A percentile compares a stretch with the other conserved stretches of the same genome.
These are phyloP conservation scores for Lerista edwardsae DNA, from an alignment of 2,797 vertebrate species.

Conservation along the genomic window DNA sequence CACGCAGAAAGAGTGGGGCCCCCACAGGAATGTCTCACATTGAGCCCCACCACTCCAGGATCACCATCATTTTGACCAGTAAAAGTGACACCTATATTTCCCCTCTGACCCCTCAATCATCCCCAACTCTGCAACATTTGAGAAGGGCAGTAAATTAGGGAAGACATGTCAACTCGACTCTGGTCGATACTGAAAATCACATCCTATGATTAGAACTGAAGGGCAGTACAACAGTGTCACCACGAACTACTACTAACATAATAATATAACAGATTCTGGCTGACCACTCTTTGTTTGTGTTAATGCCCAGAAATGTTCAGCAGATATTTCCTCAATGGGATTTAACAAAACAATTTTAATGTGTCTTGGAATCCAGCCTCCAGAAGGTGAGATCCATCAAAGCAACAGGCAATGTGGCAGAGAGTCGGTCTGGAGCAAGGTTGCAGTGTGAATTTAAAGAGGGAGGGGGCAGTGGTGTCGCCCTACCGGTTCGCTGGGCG, in stretches of 20 bases:
- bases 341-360: neutral
- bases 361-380: neutral
- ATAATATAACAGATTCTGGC: neutral
- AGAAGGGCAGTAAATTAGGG: too few relatives aligned
- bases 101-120: too few relatives aligned
- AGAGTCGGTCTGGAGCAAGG: neutral
- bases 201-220: neutral
- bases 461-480: too few relatives aligned
- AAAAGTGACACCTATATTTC: too few relatives aligned
- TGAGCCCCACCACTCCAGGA: too few relatives aligned
- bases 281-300: neutral
- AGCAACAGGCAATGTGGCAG: neutral
- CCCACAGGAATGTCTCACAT: too few relatives aligned
- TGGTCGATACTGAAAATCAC: too few relatives aligned
- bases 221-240: neutral
- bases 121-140: too few relatives aligned
- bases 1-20: too few relatives aligned
- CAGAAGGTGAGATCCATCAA: neutral
- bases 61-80: too few relatives aligned
- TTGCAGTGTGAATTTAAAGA: neutral
- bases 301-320: neutral
- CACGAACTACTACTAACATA: constrained; percentile 22
- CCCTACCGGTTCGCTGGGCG: too few relatives aligned
- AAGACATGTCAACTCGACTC: too few relatives aligned
- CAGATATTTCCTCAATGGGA: neutral